These are phyloP conservation scores for Nyleta sp. DNA, from an alignment of 2,888 invertebrate species.

Conservation along the genomic window DNA sequence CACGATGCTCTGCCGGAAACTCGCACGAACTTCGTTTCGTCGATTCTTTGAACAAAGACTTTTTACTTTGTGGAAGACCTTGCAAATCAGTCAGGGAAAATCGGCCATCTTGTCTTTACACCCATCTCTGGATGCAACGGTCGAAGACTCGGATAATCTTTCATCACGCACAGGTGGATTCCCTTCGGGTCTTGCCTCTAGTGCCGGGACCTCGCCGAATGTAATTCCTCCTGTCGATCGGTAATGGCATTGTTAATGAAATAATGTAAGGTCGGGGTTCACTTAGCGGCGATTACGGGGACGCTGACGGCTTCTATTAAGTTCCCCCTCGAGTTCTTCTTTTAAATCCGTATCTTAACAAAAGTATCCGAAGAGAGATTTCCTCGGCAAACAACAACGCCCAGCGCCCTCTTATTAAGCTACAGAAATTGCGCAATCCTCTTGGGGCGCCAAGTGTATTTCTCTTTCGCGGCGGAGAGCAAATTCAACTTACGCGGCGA, in stretches of 20 bases:
- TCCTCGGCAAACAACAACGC: conserved; percentile 54
- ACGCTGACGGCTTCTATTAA: conserved; percentile 48
- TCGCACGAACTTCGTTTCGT: too few species aligned
- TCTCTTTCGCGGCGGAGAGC: conserved; percentile 45
- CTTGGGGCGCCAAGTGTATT: conserved; percentile 59
- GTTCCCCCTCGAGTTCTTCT: conserved; percentile 34
- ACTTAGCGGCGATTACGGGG: conserved; percentile 48
- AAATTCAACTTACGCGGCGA: conserved; percentile 36
- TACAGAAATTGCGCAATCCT: conserved; percentile 61
- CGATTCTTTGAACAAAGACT: too few species aligned
- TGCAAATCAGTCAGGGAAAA: too few species aligned
- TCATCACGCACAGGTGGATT: too few species aligned
- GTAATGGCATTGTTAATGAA: conserved; percentile 54
- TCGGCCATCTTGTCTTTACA: too few species aligned
- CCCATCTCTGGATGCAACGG: too few species aligned
- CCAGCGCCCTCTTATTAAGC: conserved; percentile 57
- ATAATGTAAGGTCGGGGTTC: conserved; percentile 52
- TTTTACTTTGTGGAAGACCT: too few species aligned
- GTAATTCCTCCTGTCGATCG: conserved; percentile 30
- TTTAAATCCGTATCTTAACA: conserved; percentile 55
- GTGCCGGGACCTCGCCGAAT: too few species aligned
- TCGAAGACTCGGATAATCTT: too few species aligned
- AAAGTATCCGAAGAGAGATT: conserved; percentile 58
- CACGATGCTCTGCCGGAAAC: too few species aligned
- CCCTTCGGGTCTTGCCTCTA: too few species aligned